Conservation (phyloP, 2,113 vertebrate genomes). For the Coturnix japonica region DNA sequence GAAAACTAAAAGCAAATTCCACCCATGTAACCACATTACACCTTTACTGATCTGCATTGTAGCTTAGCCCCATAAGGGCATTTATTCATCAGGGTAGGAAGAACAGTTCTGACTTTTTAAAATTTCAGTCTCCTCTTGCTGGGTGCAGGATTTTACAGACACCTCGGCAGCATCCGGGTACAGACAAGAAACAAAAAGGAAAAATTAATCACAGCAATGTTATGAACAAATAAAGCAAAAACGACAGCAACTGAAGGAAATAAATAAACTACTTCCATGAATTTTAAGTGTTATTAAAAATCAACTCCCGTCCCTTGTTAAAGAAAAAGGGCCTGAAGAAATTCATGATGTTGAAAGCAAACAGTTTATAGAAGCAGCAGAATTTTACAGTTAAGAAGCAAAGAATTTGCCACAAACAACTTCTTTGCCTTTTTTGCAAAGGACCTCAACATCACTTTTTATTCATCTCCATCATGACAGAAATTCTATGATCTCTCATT, state of each 20-base stretch:
- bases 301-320: neutral
- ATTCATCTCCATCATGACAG: neutral
- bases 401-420: neutral
- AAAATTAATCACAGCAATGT: neutral
- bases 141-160: neutral
- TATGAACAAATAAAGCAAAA: neutral
- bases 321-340: neutral
- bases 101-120: neutral
- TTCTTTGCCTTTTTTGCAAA: neutral
- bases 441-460: neutral
- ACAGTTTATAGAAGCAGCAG: neutral
- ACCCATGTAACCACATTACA: fast-evolving
- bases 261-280: neutral
- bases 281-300: neutral
- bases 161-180: neutral
- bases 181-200: neutral
- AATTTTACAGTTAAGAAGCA: neutral
- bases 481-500: neutral
- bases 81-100: neutral
- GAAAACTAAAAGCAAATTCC: neutral
- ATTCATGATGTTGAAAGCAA: neutral
- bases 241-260: neutral
- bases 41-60: neutral
- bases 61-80: neutral
- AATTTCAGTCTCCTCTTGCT: neutral